phyloP scores from a whole-genome alignment of 2,113 vertebrate genomes.

The Rhadina sibilatrix region DNA sequence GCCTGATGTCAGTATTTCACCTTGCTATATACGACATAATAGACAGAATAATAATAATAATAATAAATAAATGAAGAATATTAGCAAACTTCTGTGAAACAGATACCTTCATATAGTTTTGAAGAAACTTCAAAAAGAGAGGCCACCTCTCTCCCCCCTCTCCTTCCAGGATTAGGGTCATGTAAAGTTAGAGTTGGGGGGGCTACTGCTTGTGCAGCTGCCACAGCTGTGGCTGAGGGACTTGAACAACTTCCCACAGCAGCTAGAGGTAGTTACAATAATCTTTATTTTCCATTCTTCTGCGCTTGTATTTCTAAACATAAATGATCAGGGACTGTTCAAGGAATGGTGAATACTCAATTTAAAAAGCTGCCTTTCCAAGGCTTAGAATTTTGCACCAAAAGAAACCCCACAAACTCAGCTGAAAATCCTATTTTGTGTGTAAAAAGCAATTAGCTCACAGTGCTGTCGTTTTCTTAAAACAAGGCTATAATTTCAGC shows the following conservation, averaged over 20 bases:
- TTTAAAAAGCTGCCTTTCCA: slow-evolving; percentile 13
- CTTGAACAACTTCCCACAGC: slow-evolving; percentile 63
- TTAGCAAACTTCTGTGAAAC: background rate
- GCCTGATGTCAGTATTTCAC: background rate
- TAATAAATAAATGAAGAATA: background rate
- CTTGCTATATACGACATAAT: background rate
- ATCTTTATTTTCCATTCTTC: slow-evolving; percentile 46
- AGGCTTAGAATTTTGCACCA: slow-evolving; percentile 18
- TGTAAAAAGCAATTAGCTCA: slow-evolving; percentile 20
- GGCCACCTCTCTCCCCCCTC: too few relatives aligned
- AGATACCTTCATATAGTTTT: slow-evolving; percentile 70
- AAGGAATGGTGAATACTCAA: background rate
- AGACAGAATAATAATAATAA: background rate
- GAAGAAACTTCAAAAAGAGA: background rate
- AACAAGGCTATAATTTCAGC: slow-evolving; percentile 55
- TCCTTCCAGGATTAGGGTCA: too few relatives aligned
- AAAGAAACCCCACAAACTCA: background rate
- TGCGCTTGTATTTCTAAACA: background rate
- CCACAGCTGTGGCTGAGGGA: too few relatives aligned
- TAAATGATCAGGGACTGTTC: background rate
- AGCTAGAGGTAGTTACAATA: slow-evolving; percentile 48
- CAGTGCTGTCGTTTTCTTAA: background rate
- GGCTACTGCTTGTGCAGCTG: too few relatives aligned
- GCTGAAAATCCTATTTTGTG: background rate
- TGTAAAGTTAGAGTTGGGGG: too few relatives aligned